These are phyloP conservation scores for Drosophila tani DNA, from an alignment of 1,140 invertebrate genomes.

Conservation along the genomic window DNA sequence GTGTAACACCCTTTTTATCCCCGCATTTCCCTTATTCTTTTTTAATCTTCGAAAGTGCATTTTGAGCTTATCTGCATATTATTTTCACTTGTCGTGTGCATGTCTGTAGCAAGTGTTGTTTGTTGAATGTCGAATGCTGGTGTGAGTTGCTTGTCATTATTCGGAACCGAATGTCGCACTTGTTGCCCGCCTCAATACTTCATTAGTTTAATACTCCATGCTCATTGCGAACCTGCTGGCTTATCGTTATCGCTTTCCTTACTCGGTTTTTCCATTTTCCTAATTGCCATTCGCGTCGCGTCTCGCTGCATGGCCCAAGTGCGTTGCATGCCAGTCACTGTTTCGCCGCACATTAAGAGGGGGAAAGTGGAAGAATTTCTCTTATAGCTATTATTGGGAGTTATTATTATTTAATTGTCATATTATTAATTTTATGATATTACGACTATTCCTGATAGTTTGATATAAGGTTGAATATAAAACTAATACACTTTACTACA, in stretches of 20 bases:
- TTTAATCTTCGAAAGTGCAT: constrained; percentile 51
- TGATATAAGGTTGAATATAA: no score
- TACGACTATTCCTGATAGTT: no score
- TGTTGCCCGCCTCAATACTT: constrained; percentile 18
- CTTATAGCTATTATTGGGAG: neutral
- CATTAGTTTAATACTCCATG: constrained; percentile 4
- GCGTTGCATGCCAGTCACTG: constrained; percentile 25
- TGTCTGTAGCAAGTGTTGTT: constrained; percentile 9
- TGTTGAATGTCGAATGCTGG: constrained; percentile 26
- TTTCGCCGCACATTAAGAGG: neutral
- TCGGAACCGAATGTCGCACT: constrained; percentile 19
- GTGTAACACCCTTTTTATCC: constrained; percentile 1
- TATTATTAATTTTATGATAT: neutral
- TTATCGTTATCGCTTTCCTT: constrained; percentile 19
- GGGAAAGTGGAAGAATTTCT: neutral
- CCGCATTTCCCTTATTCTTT: constrained; percentile 24
- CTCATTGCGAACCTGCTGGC: constrained; percentile 11
- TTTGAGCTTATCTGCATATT: constrained; percentile 38
- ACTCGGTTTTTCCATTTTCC: constrained; percentile 45
- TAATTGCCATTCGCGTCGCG: constrained; percentile 50
- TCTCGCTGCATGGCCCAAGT: constrained; percentile 23
- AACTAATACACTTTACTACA: no score
- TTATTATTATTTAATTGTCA: neutral
- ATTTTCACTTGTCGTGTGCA: constrained; percentile 21
- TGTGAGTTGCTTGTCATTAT: constrained; percentile 24